phyloP scores from a whole-genome alignment of 2,113 vertebrate species.

The Phylloscopus trochiloides region DNA sequence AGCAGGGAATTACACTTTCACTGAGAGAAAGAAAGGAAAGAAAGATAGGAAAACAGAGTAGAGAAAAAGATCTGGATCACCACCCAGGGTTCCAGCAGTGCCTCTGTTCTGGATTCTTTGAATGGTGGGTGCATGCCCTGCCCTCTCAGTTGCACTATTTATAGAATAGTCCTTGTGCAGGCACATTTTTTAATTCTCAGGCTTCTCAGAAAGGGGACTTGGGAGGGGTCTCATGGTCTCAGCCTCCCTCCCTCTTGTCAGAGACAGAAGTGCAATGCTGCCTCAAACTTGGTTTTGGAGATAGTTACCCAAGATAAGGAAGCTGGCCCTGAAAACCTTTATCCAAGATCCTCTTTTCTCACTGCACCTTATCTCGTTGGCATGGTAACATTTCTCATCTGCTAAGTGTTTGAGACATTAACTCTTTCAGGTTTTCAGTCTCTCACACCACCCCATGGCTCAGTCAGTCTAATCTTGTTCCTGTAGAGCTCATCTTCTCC shows the following conservation, averaged over 20 bases:
- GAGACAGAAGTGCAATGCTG: not conserved
- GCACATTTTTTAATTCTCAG: not conserved
- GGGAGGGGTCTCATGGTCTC: accelerated
- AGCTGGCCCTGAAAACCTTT: not conserved
- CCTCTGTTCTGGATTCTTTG: not conserved
- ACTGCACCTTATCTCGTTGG: not conserved
- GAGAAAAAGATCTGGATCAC: not conserved
- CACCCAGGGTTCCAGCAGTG: not conserved
- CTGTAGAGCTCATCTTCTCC: not conserved
- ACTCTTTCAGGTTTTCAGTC: not conserved
- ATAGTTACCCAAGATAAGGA: not conserved
- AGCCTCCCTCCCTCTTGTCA: not conserved
- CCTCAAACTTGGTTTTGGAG: not conserved
- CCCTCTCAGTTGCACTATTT: not conserved
- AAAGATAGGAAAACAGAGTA: not conserved
- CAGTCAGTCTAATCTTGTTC: not conserved
- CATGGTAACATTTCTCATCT: not conserved
- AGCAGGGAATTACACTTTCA: not conserved
- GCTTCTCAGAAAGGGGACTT: not conserved
- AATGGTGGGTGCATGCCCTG: accelerated
- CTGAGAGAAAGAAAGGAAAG: not conserved
- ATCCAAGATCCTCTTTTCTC: not conserved
- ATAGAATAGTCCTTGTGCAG: not conserved
- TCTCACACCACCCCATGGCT: not conserved
- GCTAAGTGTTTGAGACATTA: not conserved